Evolutionary conservation across 2,888 invertebrate genomes (phyloP), one percentile per base, ranked within the genome.

Genomic region (Temnothorax rugatulus): DNA sequence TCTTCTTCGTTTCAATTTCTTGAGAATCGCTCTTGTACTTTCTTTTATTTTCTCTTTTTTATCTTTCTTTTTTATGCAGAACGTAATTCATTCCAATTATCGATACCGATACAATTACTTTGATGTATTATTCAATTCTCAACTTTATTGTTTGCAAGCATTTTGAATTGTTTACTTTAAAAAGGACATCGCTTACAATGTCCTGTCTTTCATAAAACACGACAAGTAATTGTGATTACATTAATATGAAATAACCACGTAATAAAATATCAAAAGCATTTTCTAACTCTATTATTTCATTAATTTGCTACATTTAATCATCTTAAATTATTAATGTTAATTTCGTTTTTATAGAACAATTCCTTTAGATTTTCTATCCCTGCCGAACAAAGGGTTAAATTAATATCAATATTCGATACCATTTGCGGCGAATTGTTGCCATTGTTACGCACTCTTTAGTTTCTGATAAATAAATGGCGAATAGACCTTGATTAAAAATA

Each of bases 1-100:
- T 89, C 87, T 88, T 89, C 84, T 84, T 74, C 34, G 81, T 87
- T 88, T 86, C 86, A 83, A 75, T 85, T 88, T 88, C 81, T 87
- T 79, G 63, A 86, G 84, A 64, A 87, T 85, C 76, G 71, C 81
- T 85, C 82, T 87, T 88, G 74, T 79, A 87, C 84, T 86, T 63
- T 76, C 74, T 84, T 83, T 81, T 81, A 57, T 75, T 61, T 68
- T 21, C 54, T 25, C 47, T 59, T 11, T 34, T 11, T 13, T 8
- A 13, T n/a, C 34, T 76, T 68, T 44, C 71, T 68, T 54, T 63
- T 63, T 71, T 82, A 47, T 57, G 61, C 75, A 15, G 0, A 38
- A 29, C 1, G 13, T 54, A 7, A 50, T 44, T 59, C 34, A n/a
- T 41, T 47, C 44, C 13, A 8, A 25, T 47, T 4, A 64, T 54